Evolutionary conservation across 2,888 invertebrate genomes (phyloP), one percentile per base, ranked within the genome.

Genomic region (Heliconius ethilla): DNA sequence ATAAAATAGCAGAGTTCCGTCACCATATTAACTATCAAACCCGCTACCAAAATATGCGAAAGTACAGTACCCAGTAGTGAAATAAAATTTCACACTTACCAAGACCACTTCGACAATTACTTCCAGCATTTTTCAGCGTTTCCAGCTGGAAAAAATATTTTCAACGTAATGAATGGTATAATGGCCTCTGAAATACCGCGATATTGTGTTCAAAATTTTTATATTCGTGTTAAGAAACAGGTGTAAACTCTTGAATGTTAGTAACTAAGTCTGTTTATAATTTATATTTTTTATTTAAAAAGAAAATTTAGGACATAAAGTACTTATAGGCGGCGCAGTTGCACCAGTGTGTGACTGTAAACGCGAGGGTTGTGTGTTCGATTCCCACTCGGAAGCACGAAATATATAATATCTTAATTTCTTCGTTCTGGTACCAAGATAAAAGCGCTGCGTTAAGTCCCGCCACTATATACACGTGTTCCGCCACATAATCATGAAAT

Each of bases 61-160:
- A 67, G 13, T n/a, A 37, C n/a, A n/a, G 11, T 67, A 15, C 45
- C 45, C 45, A 13, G 40, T 40, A 25, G 25, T 25, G 40, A 25
- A 67, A 40, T 40, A 45, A 69, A 69, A 69, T 25, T 40, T 69
- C 40, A 69, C 69, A 25, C 74, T 63, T 62, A 25, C 62, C 63
- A 65, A 40, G 25, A 74, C 63, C 62, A 62, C 74, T 45, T 33
- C 40, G 40, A 63, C 74, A 74, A 74, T 74, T 74, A 74, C 62
- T 74, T 45, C 45, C 62, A 65, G 22, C 63, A 63, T 74, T 63
- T 40, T 74, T 74, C 74, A 74, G 40, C 74, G 63, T 74, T 74
- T 18, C 62, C 63, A 65, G 62, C 45, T 65, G 40, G 22, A 65
- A 37, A 74, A 65, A 74, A 74, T 40, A 74, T 74, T 74, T 74